These are phyloP conservation scores for Muscicapa striata DNA, from an alignment of 2,797 vertebrate genomes.

Conservation along the genomic window DNA sequence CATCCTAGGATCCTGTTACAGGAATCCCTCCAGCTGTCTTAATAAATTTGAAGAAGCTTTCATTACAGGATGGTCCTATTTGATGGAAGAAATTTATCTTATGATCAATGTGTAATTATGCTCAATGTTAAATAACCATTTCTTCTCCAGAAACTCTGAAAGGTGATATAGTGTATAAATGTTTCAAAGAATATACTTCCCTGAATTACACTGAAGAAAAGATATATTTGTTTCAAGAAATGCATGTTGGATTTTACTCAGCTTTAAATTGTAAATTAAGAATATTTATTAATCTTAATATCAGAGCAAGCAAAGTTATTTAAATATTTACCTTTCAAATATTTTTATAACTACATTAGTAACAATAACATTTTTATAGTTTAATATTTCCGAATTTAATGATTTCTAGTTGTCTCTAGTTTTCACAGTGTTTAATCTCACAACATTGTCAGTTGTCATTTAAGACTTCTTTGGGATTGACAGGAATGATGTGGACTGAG, in stretches of 20 bases:
- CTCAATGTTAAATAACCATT: not conserved
- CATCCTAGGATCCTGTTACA: not conserved
- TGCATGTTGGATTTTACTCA: not conserved
- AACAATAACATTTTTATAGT: not conserved
- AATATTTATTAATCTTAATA: not conserved
- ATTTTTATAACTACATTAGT: not conserved
- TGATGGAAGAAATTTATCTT: not conserved
- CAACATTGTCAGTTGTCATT: not conserved
- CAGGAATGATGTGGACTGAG: not conserved
- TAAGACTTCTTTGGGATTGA: not conserved
- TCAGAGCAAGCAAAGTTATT: not conserved
- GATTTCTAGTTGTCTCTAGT: not conserved
- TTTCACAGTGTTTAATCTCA: not conserved
- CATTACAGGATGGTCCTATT: not conserved
- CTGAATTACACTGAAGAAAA: not conserved
- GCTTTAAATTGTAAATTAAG: not conserved
- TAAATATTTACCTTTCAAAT: not conserved
- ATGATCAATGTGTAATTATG: not conserved
- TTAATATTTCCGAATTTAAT: not conserved
- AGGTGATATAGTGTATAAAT: not conserved
- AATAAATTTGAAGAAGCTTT: not conserved
- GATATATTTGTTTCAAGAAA: not conserved
- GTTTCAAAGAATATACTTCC: not conserved
- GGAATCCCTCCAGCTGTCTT: not conserved
- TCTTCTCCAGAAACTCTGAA: not conserved